Conservation (phyloP, 2,797 vertebrate genomes). For the Novumbra hubbsi region DNA sequence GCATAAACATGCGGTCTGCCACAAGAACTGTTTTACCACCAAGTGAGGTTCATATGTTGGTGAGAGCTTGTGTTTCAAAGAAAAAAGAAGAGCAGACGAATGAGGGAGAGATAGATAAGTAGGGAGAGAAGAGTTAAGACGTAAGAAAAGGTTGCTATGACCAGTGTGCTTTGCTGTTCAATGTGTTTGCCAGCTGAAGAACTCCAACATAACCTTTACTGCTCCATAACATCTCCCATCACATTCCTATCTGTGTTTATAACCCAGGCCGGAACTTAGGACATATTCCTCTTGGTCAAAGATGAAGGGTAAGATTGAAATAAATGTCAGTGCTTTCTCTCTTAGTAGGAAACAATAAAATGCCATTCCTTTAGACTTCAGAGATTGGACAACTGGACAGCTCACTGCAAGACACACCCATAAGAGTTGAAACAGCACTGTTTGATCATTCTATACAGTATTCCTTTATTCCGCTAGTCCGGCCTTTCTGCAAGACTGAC, state of each 20-base stretch:
- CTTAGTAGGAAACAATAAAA: conserved; percentile 22
- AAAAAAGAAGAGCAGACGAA: conserved; percentile 13
- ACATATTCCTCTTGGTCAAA: conserved; percentile 18
- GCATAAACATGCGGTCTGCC: conserved; percentile 46
- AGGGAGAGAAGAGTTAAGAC: not conserved
- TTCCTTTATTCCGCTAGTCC: conserved; percentile 43
- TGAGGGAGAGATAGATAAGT: not conserved
- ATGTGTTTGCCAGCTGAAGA: not conserved
- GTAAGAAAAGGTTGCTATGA: not conserved
- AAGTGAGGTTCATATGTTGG: conserved; percentile 15
- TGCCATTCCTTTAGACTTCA: conserved; percentile 37
- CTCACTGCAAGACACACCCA: conserved; percentile 27
- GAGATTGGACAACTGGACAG: conserved; percentile 50
- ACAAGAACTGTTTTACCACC: conserved; percentile 28
- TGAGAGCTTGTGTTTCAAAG: conserved; percentile 28
- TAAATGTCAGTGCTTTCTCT: conserved; percentile 34
- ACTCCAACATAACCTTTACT: not conserved
- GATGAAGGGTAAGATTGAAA: conserved; percentile 33
- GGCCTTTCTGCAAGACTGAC: conserved; percentile 36
- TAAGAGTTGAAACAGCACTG: conserved; percentile 26
- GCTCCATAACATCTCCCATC: not conserved
- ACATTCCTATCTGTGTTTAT: conserved; percentile 19
- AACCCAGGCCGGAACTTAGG: not conserved
- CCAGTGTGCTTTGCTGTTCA: not conserved
- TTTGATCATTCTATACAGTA: conserved; percentile 57